A percentile compares a stretch with the other conserved stretches of the same genome.
These are phyloP conservation scores for Pristionchus pacificus DNA, from an alignment of 1,140 invertebrate species.

Conservation along the genomic window DNA sequence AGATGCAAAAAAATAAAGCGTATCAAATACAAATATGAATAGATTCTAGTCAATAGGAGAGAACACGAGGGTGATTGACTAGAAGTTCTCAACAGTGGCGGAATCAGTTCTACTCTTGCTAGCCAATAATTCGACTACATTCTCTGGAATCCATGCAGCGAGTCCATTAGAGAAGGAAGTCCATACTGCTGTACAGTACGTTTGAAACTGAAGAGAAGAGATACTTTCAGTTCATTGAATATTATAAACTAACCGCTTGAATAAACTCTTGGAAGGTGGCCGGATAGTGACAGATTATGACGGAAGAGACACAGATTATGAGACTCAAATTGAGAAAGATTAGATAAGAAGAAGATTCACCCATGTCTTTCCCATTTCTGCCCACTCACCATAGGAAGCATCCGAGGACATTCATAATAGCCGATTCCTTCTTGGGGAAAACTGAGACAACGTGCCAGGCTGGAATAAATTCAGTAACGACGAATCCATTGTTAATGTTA, in stretches of 20 bases:
- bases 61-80: too few species aligned
- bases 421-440: constrained; percentile 90
- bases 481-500: not conserved
- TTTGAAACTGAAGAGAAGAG: not conserved
- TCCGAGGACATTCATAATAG: constrained; percentile 90
- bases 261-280: constrained; percentile 61
- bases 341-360: too few species aligned
- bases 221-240: too few species aligned
- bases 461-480: constrained; percentile 46
- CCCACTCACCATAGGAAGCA: constrained; percentile 81
- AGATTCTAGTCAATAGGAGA: too few species aligned
- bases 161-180: not conserved
- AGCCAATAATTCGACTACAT: too few species aligned
- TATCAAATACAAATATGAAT: too few species aligned
- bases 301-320: constrained; percentile 83
- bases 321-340: too few species aligned
- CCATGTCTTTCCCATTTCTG: too few species aligned
- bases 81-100: too few species aligned
- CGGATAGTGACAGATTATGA: constrained; percentile 89
- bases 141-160: not conserved
- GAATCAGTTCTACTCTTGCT: too few species aligned
- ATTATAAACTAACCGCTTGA: constrained; percentile 32
- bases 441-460: constrained; percentile 91
- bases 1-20: too few species aligned
- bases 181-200: not conserved